phyloP scores from a whole-genome alignment of 2,888 invertebrate genomes.

The Philonicus albiceps region DNA sequence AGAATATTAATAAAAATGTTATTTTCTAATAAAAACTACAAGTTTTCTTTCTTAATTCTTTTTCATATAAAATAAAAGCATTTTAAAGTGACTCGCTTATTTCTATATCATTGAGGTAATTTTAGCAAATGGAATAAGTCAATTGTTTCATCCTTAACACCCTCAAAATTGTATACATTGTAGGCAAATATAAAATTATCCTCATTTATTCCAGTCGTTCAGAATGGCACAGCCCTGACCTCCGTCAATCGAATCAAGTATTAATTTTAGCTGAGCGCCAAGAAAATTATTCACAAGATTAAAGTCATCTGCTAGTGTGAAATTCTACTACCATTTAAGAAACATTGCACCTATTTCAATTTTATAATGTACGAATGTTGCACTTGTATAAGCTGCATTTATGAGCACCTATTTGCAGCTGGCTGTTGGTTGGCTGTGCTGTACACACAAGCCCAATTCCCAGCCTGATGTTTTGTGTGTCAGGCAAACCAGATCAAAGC shows the following conservation, averaged over 20 bases:
- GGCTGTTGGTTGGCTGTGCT: not conserved
- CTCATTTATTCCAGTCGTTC: not conserved
- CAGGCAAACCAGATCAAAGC: not conserved
- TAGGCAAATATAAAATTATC: not conserved
- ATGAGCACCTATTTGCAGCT: not conserved
- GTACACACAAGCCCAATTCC: not conserved
- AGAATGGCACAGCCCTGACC: constrained; percentile 36
- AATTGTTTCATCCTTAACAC: not conserved
- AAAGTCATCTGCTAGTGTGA: not conserved
- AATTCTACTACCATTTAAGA: not conserved
- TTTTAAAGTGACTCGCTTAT: not conserved
- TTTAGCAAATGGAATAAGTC: not conserved
- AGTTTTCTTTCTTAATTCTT: not conserved
- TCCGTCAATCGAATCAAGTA: constrained; percentile 16
- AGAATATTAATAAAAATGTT: no score
- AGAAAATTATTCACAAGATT: constrained; percentile 11
- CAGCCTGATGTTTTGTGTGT: not conserved
- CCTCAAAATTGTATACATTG: not conserved
- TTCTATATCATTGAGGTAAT: not conserved
- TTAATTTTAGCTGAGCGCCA: constrained; percentile 24
- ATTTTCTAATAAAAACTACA: not conserved
- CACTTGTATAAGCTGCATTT: not conserved
- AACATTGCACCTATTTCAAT: not conserved
- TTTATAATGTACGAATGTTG: not conserved
- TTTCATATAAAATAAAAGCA: not conserved